phyloP scores from a whole-genome alignment of 2,113 vertebrate genomes.

The Equus quagga region DNA sequence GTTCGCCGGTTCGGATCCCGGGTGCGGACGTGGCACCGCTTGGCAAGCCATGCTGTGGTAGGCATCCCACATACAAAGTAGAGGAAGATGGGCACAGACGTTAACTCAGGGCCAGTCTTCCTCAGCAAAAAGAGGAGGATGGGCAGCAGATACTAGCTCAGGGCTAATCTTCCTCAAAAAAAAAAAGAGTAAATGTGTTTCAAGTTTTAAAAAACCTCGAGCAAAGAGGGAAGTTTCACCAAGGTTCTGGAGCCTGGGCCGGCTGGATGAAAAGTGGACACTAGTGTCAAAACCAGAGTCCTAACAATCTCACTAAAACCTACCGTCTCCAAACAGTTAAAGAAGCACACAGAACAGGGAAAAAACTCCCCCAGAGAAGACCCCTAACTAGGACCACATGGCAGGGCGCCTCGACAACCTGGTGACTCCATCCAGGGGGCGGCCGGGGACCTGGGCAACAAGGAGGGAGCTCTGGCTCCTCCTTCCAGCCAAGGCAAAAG shows the following conservation, averaged over 20 bases:
- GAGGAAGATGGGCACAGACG: too few species aligned
- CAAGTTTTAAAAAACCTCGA: conserved; percentile 69
- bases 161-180: too few species aligned
- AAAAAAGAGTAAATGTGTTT: conserved; percentile 71
- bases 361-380: conserved; percentile 66
- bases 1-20: too few species aligned
- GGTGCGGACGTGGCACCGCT: too few species aligned
- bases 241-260: conserved; percentile 80
- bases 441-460: not conserved
- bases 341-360: conserved; percentile 74
- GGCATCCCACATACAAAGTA: too few species aligned
- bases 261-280: conserved; percentile 77
- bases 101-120: too few species aligned
- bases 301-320: conserved; percentile 72
- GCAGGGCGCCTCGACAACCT: conserved; percentile 14
- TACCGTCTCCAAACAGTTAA: conserved; percentile 68
- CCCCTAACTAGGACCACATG: conserved; percentile 27
- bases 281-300: conserved; percentile 66
- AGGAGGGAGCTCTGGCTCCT: not conserved
- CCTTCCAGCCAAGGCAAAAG: not conserved
- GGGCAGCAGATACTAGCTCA: too few species aligned
- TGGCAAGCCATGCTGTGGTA: too few species aligned
- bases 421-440: conserved; percentile 47
- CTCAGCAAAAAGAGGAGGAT: too few species aligned
- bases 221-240: conserved; percentile 49